phyloP scores from a whole-genome alignment of 2,888 invertebrate species.

The Diplolepis rosae region DNA sequence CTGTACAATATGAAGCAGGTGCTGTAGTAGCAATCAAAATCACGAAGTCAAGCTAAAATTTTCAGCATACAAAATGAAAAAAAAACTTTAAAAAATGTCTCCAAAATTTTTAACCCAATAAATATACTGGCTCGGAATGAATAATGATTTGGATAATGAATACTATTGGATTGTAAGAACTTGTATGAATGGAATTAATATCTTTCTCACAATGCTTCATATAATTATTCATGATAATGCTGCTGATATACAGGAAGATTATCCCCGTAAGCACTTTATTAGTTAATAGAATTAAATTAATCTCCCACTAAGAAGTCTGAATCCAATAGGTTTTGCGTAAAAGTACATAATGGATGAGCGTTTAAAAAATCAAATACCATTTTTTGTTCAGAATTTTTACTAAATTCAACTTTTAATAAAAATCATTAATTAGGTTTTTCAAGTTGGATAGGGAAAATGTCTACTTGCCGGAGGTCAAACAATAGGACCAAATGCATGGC shows the following conservation, averaged over 20 bases:
- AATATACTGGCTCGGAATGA: conserved; percentile 42
- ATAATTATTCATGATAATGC: conserved; percentile 58
- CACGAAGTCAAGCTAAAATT: too few relatives aligned
- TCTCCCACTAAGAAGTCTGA: too few relatives aligned
- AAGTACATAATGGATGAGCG: too few relatives aligned
- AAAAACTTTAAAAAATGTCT: background rate
- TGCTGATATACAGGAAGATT: conserved; percentile 50
- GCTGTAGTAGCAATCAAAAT: background rate
- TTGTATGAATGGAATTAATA: conserved; percentile 61
- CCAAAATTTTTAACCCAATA: background rate
- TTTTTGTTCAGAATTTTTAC: too few relatives aligned
- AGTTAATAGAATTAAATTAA: too few relatives aligned
- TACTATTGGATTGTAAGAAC: conserved; percentile 63
- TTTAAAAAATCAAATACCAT: too few relatives aligned
- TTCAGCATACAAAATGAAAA: background rate
- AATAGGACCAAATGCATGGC: too few relatives aligned
- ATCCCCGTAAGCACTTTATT: conserved; percentile 55
- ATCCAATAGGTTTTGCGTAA: too few relatives aligned
- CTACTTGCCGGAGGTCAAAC: too few relatives aligned
- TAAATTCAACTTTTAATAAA: too few relatives aligned
- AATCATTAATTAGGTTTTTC: too few relatives aligned
- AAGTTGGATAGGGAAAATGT: too few relatives aligned
- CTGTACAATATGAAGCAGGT: background rate
- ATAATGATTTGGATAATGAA: conserved; percentile 57
- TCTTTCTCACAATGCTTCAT: conserved; percentile 65